Evolutionary conservation across 2,888 invertebrate genomes (phyloP), one percentile per base, ranked within the genome.

Genomic region (Hermaeophaga mercurialis): DNA sequence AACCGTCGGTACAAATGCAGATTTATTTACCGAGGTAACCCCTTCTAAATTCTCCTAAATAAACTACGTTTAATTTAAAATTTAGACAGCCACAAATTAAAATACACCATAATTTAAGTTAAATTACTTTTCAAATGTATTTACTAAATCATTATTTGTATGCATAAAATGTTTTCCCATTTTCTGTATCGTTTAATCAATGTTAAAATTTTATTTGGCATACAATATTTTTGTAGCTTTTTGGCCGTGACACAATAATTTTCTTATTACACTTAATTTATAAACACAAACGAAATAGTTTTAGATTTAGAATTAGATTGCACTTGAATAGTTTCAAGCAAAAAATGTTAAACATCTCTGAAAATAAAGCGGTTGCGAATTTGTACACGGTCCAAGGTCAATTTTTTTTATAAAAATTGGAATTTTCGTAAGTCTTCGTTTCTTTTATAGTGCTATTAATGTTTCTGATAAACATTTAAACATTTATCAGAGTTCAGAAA

Each of bases 201-300:
- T 41, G 52, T 33, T 52, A 24, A 15, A n/a, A 44, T 34, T 17
- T 41, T 34, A 52, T 52, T 52, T 52, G 52, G 26, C 43, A 52
- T 44, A 52, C 28, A 43, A 43, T 34, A 11, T 44, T 15, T 44
- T 14, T 39, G 36, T 17, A 41, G 22, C 33, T n/a, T 34, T 26
- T 31, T 44, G 52, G 34, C 52, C 52, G n/a, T 52, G 52, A 52
- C 52, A 52, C 52, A 44, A 44, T 52, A 52, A 52, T 24, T 24
- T 14, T 38, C 31, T 19, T 52, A 41, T 33, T 39, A 19, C 14
- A 28, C 28, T 44, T 12, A 2, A 44, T 44, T 44, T 44, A 31
- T n/a, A 31, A 44, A 44, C 15, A 18, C 3, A n/a, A 43, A 26
- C 26, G 4, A 26, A 26, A 31, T 31, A 31, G 31, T 31, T 31